Evolutionary conservation across 1,140 invertebrate genomes (phyloP).

Genomic region (Charaxes varanes): DNA sequence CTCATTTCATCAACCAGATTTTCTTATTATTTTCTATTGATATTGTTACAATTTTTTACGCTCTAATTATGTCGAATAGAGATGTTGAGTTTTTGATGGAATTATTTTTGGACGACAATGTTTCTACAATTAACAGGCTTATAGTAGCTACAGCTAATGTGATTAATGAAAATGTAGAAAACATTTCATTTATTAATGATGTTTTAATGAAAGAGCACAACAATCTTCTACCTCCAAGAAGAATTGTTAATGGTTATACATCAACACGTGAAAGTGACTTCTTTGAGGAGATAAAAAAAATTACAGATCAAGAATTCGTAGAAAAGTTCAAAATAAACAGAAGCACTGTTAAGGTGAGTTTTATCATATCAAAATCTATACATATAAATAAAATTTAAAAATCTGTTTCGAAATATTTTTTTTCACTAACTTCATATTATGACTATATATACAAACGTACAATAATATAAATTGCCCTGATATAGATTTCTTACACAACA

Average conservation of each 20-base stretch:
- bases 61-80: conserved; percentile 30
- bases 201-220: conserved; percentile 33
- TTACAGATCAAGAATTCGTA: conserved; percentile 44
- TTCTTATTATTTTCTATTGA: no score
- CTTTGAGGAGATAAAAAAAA: no score
- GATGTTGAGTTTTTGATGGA: conserved; percentile 52
- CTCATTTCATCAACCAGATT: no score
- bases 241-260: conserved; percentile 38
- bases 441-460: no score
- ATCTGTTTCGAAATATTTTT: no score
- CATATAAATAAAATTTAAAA: no score
- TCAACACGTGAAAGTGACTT: conserved; percentile 38
- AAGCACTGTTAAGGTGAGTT: conserved; percentile 46
- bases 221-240: conserved; percentile 11
- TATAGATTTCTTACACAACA: no score
- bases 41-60: no score
- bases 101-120: conserved; percentile 56
- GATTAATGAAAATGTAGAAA: conserved; percentile 50
- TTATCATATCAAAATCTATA: no score
- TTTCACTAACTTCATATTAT: no score
- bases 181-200: conserved; percentile 35
- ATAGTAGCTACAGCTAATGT: conserved; percentile 51
- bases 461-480: no score
- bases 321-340: conserved; percentile 51
- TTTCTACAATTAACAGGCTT: conserved; percentile 46